Evolutionary conservation across 37 sponge, comb jelly and placozoan genomes (phyloP).

Genomic region (Bolinopsis microptera): DNA sequence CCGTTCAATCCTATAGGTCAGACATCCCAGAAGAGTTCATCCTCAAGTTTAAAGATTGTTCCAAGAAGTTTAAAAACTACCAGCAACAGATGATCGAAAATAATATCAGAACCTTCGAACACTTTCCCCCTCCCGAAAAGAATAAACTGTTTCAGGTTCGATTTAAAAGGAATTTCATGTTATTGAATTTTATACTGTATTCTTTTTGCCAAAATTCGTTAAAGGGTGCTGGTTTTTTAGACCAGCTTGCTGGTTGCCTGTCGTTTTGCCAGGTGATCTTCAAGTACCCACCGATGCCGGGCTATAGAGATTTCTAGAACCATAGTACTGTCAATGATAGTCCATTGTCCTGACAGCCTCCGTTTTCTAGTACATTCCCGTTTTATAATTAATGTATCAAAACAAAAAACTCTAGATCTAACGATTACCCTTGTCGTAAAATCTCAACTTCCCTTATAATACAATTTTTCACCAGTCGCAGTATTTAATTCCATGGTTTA

Average conservation of each 20-base stretch:
- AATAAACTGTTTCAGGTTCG: slow-evolving; percentile 37
- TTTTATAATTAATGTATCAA: neutral
- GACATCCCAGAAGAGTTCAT: slow-evolving; percentile 57
- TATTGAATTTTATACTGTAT: too few relatives aligned
- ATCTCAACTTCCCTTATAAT: too few relatives aligned
- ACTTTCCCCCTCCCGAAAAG: neutral
- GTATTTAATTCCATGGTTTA: neutral
- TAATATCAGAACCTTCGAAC: slow-evolving; percentile 19
- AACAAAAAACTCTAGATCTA: too few relatives aligned
- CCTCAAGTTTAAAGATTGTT: slow-evolving; percentile 23
- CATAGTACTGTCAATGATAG: slow-evolving; percentile 45
- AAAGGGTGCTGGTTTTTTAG: slow-evolving; percentile 17
- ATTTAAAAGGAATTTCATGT: too few relatives aligned
- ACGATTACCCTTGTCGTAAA: too few relatives aligned
- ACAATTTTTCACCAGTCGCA: too few relatives aligned
- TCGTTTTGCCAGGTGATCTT: slow-evolving; percentile 13
- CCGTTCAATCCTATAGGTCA: slow-evolving; percentile 16
- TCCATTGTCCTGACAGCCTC: slow-evolving; percentile 42
- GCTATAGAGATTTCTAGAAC: slow-evolving; percentile 47
- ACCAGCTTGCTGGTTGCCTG: neutral
- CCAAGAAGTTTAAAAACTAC: slow-evolving; percentile 21
- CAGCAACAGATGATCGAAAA: slow-evolving; percentile 54
- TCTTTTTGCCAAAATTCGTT: neutral
- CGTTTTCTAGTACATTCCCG: slow-evolving; percentile 56
- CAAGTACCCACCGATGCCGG: neutral